phyloP scores from a whole-genome alignment of 1,140 invertebrate species.

The Pogonognathellus flavescens region DNA sequence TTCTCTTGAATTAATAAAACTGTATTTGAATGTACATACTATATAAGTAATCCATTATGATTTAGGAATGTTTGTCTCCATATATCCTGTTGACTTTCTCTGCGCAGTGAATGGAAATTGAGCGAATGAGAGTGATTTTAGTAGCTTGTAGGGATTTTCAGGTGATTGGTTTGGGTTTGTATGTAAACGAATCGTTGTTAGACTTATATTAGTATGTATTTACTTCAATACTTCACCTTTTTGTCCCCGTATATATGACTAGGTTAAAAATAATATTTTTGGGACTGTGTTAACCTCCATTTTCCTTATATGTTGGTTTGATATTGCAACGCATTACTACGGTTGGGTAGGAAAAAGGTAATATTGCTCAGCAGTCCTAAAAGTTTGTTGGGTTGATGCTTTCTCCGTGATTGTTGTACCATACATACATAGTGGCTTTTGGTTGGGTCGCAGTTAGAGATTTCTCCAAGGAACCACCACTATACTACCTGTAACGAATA shows the following conservation, averaged over 20 bases:
- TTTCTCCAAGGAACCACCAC: not conserved
- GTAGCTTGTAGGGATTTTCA: constrained; percentile 27
- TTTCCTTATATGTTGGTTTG: not conserved
- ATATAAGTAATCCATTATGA: not conserved
- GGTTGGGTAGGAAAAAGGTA: not conserved
- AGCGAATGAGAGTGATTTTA: not conserved
- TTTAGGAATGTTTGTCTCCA: not conserved
- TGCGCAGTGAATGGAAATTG: not conserved
- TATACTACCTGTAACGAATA: not conserved
- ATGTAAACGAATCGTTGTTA: not conserved
- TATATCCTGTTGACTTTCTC: not conserved
- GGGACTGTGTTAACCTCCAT: not conserved
- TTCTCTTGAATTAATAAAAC: not conserved
- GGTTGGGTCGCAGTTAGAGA: not conserved
- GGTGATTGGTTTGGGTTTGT: not conserved
- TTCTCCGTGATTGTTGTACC: constrained; percentile 31
- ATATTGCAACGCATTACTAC: not conserved
- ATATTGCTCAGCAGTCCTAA: not conserved
- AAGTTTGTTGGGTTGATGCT: constrained; percentile 31
- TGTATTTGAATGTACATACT: not conserved
- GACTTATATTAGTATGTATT: not conserved
- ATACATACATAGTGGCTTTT: constrained; percentile 7
- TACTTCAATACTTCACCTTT: not conserved
- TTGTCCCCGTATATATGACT: not conserved
- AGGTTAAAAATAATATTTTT: not conserved